These are phyloP conservation scores for Thereva nobilitata DNA, from an alignment of 2,888 invertebrate genomes.

Conservation along the genomic window DNA sequence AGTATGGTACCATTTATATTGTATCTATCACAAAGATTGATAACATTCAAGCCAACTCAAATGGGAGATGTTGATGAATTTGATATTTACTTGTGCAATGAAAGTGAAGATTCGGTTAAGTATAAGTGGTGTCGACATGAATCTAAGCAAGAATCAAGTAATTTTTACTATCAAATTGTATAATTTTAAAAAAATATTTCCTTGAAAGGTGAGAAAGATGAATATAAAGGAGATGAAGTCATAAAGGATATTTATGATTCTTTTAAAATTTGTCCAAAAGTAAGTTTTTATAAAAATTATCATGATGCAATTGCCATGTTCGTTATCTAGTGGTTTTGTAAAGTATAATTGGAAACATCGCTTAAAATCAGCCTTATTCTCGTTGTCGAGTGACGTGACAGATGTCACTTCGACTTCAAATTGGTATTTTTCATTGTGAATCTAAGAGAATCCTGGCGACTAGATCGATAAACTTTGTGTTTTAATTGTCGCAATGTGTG, in stretches of 20 bases:
- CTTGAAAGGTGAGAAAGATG: background rate
- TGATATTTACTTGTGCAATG: conserved; percentile 49
- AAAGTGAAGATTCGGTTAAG: conserved; percentile 41
- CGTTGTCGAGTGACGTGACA: no score
- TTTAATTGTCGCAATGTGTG: no score
- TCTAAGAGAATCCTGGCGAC: no score
- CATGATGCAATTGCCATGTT: no score
- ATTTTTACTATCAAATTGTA: background rate
- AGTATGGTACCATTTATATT: conserved; percentile 23
- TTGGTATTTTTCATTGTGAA: no score
- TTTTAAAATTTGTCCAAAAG: conserved; percentile 35
- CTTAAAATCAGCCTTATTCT: no score
- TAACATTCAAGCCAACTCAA: conserved; percentile 42
- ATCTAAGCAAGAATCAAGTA: conserved; percentile 2
- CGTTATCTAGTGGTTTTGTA: no score
- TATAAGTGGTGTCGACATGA: conserved; percentile 37
- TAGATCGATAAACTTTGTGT: no score
- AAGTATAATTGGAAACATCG: no score
- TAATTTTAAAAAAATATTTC: background rate
- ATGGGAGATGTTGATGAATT: conserved; percentile 40
- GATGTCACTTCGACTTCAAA: no score
- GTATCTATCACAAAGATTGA: conserved; percentile 4
- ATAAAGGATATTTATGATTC: conserved; percentile 32
- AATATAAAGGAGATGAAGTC: background rate
- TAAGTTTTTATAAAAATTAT: background rate